Conservation (phyloP, 2,797 vertebrate species). For the Sardinella longiceps region DNA sequence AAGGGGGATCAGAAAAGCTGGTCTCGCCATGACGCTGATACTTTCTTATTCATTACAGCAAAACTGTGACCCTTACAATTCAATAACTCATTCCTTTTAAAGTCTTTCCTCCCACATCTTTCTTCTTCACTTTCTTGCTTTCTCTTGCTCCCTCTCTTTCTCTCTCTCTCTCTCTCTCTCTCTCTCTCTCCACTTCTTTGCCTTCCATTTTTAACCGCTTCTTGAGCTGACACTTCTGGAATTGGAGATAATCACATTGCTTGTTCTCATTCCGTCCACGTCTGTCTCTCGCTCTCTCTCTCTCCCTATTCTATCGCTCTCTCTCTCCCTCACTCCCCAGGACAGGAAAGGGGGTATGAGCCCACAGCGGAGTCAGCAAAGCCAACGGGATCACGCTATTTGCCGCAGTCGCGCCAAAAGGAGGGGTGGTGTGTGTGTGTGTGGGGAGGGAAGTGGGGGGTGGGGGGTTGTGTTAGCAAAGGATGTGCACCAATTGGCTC, state of each 20-base stretch:
- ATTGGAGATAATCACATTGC: constrained; percentile 14
- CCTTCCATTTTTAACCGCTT: background rate
- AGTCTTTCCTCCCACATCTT: background rate
- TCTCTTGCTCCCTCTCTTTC: background rate
- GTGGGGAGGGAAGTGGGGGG: too few species aligned
- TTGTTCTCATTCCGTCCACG: background rate
- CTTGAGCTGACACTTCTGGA: constrained; percentile 17
- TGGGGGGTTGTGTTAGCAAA: background rate
- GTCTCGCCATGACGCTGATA: background rate
- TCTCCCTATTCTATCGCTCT: too few species aligned
- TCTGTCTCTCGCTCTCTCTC: background rate
- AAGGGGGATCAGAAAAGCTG: background rate
- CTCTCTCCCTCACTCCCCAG: too few species aligned
- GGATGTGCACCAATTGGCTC: background rate
- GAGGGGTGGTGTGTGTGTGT: too few species aligned
- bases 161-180: background rate
- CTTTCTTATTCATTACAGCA: background rate
- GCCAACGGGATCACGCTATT: background rate
- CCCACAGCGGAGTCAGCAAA: background rate
- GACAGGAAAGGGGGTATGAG: background rate
- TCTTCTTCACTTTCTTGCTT: background rate
- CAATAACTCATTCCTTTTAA: background rate
- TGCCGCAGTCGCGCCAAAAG: constrained; percentile 4
- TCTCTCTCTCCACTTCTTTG: too few species aligned
- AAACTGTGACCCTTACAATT: constrained; percentile 3